Evolutionary conservation across 1,140 invertebrate species (phyloP), one percentile per base, ranked within the genome.

Genomic region (Plectrocnemia conspersa): DNA sequence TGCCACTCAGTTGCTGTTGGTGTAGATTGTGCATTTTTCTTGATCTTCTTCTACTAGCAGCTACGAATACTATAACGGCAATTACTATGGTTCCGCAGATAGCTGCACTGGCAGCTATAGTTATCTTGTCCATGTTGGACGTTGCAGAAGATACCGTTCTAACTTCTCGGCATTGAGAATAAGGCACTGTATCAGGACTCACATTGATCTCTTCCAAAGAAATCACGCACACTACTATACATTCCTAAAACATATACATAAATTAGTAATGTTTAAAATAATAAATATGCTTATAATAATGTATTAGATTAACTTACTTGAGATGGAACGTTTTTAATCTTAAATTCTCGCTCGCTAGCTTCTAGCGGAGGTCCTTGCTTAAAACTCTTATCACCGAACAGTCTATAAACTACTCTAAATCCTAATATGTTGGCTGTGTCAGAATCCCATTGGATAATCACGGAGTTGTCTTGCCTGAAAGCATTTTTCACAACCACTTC

Each of bases 51-150:
- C 86, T 77, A 59, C 86, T 89, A 11, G 90, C 89, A 24, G 88
- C 88, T 23, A 93, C 83, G 66, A 94, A 93, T 46, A 94, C 82
- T 46, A 93, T 83, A 7, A 89, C 85, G 1, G 89, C 91, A 22
- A 93, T 82, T 29, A 93, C 84, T 56, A 95, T 91, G 18, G 90
- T 91, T n/a, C 86, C 88, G 68, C 88, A 93, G 63, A 94, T 92
- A n/a, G 89, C 89, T 6, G 91, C 91, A 64, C 88, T 91, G 1
- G 91, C 91, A 9, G 86, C 91, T 62, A 95, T 95, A 18, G 92
- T 93, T 64, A 95, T 91, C 68, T 92, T 93, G 68, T 95, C 92
- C 85, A 94, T 91, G 70, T 92, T 89, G 10, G 86, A 89, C 21
- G 85, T 82, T 11, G 85, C 81, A 24, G 85, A 84, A 44, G 82